phyloP scores from a whole-genome alignment of 2,113 vertebrate genomes.

The Variabilichromis moorii region DNA sequence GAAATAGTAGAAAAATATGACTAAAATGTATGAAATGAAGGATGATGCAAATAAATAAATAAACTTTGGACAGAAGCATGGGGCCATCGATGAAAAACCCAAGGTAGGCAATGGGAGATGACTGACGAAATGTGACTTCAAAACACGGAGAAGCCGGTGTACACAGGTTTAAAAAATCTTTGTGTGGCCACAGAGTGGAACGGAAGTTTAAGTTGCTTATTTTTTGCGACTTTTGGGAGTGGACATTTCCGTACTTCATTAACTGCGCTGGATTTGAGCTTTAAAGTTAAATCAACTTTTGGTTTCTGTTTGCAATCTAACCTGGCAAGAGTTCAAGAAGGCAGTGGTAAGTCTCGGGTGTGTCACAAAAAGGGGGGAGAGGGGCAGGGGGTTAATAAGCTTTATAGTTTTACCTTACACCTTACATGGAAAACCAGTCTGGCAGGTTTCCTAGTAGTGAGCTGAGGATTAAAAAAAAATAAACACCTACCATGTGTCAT shows the following conservation, averaged over 20 bases:
- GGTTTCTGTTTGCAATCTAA: background rate
- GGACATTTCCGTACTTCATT: background rate
- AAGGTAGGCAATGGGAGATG: background rate
- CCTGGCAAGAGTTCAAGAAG: rapidly evolving
- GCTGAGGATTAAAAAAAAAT: background rate
- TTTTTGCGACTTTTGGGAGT: background rate
- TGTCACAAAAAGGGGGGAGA: background rate
- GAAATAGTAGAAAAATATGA: background rate
- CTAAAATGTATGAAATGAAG: background rate
- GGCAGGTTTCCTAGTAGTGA: background rate
- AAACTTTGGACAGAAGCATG: background rate
- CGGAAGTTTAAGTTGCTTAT: background rate
- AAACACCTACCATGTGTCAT: slow-evolving; percentile 8
- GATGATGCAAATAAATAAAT: background rate
- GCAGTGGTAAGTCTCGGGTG: rapidly evolving
- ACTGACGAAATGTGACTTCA: background rate
- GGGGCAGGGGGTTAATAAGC: background rate
- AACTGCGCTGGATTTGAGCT: background rate
- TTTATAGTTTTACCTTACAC: background rate
- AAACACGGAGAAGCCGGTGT: background rate
- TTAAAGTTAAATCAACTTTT: background rate
- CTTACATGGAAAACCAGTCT: background rate
- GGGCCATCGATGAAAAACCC: background rate
- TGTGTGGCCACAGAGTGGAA: background rate
- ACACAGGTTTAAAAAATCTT: background rate